Percentiles rank a stretch among this genome's conserved stretches.
phyloP scores from a whole-genome alignment of 2,113 vertebrate genomes.

The Sardina pilchardus region DNA sequence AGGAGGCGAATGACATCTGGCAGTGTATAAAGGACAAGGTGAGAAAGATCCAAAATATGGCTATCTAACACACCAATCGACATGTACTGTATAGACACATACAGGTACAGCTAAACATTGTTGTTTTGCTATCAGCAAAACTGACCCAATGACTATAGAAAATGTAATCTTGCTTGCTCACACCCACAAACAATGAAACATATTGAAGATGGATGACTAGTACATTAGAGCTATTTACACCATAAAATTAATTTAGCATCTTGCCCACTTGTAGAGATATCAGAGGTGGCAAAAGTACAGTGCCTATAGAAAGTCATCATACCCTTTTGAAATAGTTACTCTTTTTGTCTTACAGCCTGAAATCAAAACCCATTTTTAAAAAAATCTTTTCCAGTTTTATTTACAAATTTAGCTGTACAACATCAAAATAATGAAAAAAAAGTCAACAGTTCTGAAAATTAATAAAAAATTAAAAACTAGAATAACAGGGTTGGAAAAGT shows the following conservation, averaged over 20 bases:
- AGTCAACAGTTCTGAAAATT: too few relatives aligned
- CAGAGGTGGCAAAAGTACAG: too few relatives aligned
- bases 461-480: too few relatives aligned
- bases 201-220: not conserved
- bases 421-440: too few relatives aligned
- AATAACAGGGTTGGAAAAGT: too few relatives aligned
- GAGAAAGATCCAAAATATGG: not conserved
- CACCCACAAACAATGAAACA: not conserved
- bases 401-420: too few relatives aligned
- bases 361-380: too few relatives aligned
- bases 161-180: not conserved
- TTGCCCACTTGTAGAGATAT: not conserved
- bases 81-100: too few relatives aligned
- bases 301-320: too few relatives aligned
- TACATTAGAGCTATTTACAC: not conserved
- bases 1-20: conserved; percentile 64
- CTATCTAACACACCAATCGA: not conserved
- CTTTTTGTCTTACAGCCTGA: too few relatives aligned
- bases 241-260: not conserved
- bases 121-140: not conserved
- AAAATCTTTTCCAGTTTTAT: too few relatives aligned
- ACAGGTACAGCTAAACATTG: not conserved
- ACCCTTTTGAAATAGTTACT: too few relatives aligned
- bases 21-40: conserved; percentile 66
- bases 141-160: not conserved